phyloP scores from a whole-genome alignment of 2,888 invertebrate species.

The Cloeon dipterum region DNA sequence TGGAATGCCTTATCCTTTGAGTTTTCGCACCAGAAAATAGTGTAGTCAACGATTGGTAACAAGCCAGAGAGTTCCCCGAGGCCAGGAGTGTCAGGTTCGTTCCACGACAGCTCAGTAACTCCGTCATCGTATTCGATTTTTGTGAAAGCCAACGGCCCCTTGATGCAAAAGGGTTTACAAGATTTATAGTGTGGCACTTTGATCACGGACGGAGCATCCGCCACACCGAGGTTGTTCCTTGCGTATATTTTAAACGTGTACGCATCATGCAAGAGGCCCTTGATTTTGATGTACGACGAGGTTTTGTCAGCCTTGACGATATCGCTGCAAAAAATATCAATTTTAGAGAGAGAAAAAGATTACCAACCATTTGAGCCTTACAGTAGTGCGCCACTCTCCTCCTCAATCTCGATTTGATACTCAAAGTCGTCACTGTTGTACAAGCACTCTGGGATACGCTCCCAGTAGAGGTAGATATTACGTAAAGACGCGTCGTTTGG shows the following conservation, averaged over 20 bases:
- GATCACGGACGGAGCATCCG: conserved; percentile 28
- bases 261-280: conserved; percentile 21
- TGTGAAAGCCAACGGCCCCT: conserved; percentile 34
- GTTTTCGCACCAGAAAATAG: conserved; percentile 55
- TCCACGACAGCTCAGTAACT: conserved; percentile 53
- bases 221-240: conserved; percentile 32
- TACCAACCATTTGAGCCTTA: conserved; percentile 8
- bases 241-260: conserved; percentile 35
- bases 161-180: conserved; percentile 19
- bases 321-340: conserved; percentile 8
- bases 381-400: conserved; percentile 19
- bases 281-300: conserved; percentile 31
- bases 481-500: conserved; percentile 21
- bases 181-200: conserved; percentile 1
- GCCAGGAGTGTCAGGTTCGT: no score
- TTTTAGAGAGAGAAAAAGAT: neutral
- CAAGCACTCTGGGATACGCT: conserved; percentile 38
- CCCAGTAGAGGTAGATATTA: conserved; percentile 56
- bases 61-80: no score
- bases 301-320: conserved; percentile 20
- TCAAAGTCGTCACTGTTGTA: conserved; percentile 52
- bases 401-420: conserved; percentile 31
- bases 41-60: conserved; percentile 37
- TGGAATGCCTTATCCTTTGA: conserved; percentile 29
- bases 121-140: conserved; percentile 50